Base-by-base conservation (phyloP, 2,797 vertebrate genomes). In the Sylvilagus floridanus region DNA sequence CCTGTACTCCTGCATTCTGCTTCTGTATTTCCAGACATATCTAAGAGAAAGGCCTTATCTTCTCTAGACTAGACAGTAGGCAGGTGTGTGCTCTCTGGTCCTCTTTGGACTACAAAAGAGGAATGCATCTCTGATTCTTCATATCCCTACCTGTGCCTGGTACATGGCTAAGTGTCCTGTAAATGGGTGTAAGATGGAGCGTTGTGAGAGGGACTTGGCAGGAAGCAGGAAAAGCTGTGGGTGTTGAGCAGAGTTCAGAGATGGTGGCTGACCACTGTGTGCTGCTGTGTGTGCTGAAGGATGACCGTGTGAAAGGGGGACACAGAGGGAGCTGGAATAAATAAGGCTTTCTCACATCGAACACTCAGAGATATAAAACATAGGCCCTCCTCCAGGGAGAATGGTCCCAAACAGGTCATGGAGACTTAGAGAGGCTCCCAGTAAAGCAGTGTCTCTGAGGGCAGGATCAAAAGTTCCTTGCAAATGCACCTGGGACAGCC, bases 101-200 rank as follows among this genome's bases (percentile, higher is more conserved):
- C 32, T 90, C 37, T 93, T 63, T 68, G 73, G 47, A 10, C 88
- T 82, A 82, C 68, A 52, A 87, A 88, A 42, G 62, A 63, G 37
- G 32, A 57, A 54, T 14, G 12, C 24, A 42, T 88, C 30, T 68
- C 37, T 73, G 28, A 30, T 72, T 91, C 32, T 88, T 63, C 32
- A 17, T 37, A 10, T 73, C 30, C 22, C 71, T 65, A 62, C 50
- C 37, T 65, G 68, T 60, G 75, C n/a, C 54, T 24, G 35, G 30
- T 22, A 52, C 28, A 7, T 24, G 47, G 47, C 14, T 32, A 84
- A 50, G 11, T 82, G 37, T 26, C 50, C 9, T 88, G 57, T 63
- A 57, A 79, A 50, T 81, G 60, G 1, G 68, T 50, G 32, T 26
- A 32, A 88, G 81, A n/a, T 10, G 1, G 22, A 12, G 0, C 0